Evolutionary conservation across 2,888 invertebrate species (phyloP).

Genomic region (Cylloceria caligata): DNA sequence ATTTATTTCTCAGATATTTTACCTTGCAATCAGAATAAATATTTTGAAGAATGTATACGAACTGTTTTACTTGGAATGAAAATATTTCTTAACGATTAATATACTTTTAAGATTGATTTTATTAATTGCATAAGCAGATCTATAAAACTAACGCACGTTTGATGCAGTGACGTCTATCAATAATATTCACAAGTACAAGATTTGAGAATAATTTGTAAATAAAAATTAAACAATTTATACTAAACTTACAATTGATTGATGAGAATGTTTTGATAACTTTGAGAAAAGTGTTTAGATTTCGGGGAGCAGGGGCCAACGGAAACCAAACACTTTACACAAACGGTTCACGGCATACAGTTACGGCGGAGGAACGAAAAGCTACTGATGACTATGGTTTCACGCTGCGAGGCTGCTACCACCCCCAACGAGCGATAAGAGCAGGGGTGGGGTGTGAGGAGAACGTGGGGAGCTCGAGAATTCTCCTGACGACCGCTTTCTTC

Average conservation of each 20-base stretch:
- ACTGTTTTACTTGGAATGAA: neutral
- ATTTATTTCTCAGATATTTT: neutral
- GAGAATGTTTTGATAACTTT: constrained; percentile 3
- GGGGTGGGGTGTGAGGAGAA: constrained; percentile 46
- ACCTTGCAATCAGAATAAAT: no score
- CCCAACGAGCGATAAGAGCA: constrained; percentile 56
- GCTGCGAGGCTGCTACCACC: constrained; percentile 51
- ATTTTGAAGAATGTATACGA: neutral
- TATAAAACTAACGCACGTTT: neutral
- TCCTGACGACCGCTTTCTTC: constrained; percentile 23
- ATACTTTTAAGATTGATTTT: neutral
- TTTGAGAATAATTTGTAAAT: no score
- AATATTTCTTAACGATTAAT: neutral
- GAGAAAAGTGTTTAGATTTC: neutral
- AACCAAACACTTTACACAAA: constrained; percentile 1
- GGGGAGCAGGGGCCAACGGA: neutral
- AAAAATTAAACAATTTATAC: neutral
- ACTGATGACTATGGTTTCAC: constrained; percentile 59
- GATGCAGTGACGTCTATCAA: no score
- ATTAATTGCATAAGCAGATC: neutral
- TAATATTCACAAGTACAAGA: no score
- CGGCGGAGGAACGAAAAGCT: constrained; percentile 57
- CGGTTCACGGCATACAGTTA: constrained; percentile 39
- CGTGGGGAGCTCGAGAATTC: constrained; percentile 31
- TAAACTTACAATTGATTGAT: constrained; percentile 47